Evolutionary conservation across 2,888 invertebrate species (phyloP).

Genomic region (Noctua comes): DNA sequence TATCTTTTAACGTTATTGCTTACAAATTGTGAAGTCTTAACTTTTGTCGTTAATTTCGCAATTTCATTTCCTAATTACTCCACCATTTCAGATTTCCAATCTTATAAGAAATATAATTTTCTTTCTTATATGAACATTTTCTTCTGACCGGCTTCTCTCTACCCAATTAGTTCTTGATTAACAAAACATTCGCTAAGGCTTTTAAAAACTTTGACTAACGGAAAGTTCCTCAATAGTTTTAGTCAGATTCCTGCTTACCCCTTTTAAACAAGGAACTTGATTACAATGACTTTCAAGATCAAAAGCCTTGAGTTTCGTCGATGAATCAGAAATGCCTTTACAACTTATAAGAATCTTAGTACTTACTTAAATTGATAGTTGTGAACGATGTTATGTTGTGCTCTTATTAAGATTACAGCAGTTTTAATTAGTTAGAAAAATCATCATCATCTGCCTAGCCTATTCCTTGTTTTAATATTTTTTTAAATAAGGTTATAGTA

Average conservation of each 20-base stretch:
- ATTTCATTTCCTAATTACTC: neutral
- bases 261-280: neutral
- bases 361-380: conserved; percentile 13
- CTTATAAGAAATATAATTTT: neutral
- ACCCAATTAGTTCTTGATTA: too few relatives aligned
- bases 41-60: neutral
- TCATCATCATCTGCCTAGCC: too few relatives aligned
- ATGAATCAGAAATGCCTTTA: conserved; percentile 51
- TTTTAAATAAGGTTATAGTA: neutral
- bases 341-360: conserved; percentile 40
- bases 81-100: neutral
- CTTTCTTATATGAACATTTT: neutral
- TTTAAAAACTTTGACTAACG: neutral
- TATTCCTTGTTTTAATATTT: too few relatives aligned
- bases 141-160: neutral
- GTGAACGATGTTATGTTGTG: neutral
- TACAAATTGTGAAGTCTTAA: neutral
- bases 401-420: neutral
- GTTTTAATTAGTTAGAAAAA: neutral
- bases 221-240: neutral
- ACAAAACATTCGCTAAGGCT: neutral
- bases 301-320: conserved; percentile 54
- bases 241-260: conserved; percentile 7
- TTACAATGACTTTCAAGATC: conserved; percentile 55
- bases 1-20: too few relatives aligned